Conservation (phyloP, 2,888 invertebrate genomes). For the Eustalomyia histrio region DNA sequence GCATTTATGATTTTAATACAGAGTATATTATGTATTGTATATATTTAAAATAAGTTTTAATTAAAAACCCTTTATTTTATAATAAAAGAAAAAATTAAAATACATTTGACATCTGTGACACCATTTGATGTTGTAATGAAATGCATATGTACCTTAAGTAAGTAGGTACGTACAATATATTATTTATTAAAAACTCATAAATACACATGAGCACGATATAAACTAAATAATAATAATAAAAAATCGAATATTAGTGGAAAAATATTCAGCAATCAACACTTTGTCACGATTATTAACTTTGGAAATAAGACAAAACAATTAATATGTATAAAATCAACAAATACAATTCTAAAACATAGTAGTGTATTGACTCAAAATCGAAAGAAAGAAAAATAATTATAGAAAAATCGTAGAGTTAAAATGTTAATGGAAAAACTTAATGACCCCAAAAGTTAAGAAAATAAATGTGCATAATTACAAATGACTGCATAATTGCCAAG, state of each 20-base stretch:
- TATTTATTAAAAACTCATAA: conserved; percentile 52
- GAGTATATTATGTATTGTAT: background rate
- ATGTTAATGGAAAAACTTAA: conserved; percentile 38
- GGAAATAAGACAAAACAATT: conserved; percentile 2
- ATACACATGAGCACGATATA: conserved; percentile 63
- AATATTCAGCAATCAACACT: conserved; percentile 11
- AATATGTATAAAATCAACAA: conserved; percentile 9
- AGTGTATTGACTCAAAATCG: conserved; percentile 22
- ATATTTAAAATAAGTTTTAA: conserved; percentile 32
- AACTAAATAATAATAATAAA: conserved; percentile 13
- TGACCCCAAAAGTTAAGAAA: conserved; percentile 48
- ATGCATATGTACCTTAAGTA: conserved; percentile 3
- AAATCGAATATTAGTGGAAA: conserved; percentile 17
- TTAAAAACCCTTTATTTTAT: conserved; percentile 29
- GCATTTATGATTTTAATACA: background rate
- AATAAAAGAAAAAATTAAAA: background rate
- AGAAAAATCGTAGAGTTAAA: conserved; percentile 14
- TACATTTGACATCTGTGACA: conserved; percentile 62
- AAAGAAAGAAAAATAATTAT: background rate
- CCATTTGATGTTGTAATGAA: conserved; percentile 45
- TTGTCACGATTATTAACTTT: conserved; percentile 53
- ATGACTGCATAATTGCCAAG: conserved; percentile 58
- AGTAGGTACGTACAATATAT: background rate
- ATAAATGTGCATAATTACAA: conserved; percentile 61
- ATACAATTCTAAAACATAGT: conserved; percentile 10